Conservation (phyloP, 2,797 vertebrate genomes). For the Sus cebifrons region DNA sequence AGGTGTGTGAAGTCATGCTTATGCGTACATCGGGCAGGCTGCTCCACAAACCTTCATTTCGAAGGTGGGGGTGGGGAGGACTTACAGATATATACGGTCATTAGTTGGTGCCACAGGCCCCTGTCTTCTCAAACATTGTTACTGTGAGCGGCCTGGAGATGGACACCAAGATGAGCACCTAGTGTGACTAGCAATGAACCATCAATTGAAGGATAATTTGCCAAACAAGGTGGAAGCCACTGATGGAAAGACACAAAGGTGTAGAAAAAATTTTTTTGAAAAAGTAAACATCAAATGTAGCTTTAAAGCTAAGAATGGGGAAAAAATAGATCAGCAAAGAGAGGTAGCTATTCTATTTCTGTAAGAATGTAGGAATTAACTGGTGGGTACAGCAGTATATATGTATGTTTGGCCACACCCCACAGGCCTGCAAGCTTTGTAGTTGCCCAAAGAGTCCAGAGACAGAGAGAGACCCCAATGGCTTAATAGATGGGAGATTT, state of each 20-base stretch:
- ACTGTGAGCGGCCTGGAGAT: neutral
- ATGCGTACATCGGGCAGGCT: neutral
- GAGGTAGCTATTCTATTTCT: neutral
- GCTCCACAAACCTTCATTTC: conserved; percentile 5
- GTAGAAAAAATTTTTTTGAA: neutral
- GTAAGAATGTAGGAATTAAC: neutral
- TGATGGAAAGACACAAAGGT: neutral
- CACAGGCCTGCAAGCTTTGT: neutral
- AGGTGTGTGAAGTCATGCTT: neutral
- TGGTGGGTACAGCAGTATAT: neutral
- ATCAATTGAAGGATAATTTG: neutral
- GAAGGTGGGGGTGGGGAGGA: neutral
- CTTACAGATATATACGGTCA: neutral
- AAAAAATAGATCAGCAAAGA: neutral
- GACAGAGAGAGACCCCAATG: neutral
- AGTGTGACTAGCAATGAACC: neutral
- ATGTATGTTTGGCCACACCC: neutral
- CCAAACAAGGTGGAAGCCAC: neutral
- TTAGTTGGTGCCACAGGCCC: neutral
- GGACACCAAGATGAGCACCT: neutral
- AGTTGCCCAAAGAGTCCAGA: neutral
- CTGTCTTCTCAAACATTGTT: neutral
- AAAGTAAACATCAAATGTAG: neutral
- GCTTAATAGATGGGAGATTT: neutral
- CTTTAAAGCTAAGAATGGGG: neutral